Percentiles rank a stretch among this genome's conserved stretches.
Conservation (phyloP, 2,888 invertebrate genomes). For the Isoperla grammatica region DNA sequence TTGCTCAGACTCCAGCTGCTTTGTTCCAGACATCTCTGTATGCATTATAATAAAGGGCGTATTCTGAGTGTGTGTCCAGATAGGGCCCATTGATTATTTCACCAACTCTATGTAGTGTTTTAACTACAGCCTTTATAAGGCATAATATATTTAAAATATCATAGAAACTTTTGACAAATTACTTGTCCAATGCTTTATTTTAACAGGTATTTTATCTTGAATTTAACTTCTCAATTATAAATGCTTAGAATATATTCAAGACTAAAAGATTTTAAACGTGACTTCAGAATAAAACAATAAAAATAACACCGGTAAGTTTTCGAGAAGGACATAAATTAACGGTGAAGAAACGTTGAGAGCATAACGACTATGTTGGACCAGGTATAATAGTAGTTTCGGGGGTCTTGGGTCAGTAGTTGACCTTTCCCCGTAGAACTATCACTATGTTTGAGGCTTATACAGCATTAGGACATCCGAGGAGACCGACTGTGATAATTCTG, state of each 20-base stretch:
- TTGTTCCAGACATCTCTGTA: neutral
- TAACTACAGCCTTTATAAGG: constrained; percentile 1
- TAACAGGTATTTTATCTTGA: constrained; percentile 6
- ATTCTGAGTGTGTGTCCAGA: neutral
- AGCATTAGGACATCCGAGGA: too few relatives aligned
- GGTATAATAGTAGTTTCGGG: too few relatives aligned
- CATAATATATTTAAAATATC: constrained; percentile 16
- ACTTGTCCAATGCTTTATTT: neutral
- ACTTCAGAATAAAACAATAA: neutral
- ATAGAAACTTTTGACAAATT: constrained; percentile 13
- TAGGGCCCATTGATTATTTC: constrained; percentile 12
- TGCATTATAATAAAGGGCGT: constrained; percentile 15
- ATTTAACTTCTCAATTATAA: constrained; percentile 8
- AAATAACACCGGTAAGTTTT: too few relatives aligned
- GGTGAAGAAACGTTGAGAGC: too few relatives aligned
- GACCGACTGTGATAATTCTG: too few relatives aligned
- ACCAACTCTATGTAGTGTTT: constrained; percentile 2
- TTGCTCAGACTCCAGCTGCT: too few relatives aligned
- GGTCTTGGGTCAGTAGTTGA: too few relatives aligned
- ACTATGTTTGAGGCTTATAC: too few relatives aligned
- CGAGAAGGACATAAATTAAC: too few relatives aligned
- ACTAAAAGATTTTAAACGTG: neutral
- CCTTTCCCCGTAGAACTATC: too few relatives aligned
- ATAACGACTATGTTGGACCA: too few relatives aligned
- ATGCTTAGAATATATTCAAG: constrained; percentile 1